Evolutionary conservation across 2,797 vertebrate genomes (phyloP).

Genomic region (Meda fulgida): DNA sequence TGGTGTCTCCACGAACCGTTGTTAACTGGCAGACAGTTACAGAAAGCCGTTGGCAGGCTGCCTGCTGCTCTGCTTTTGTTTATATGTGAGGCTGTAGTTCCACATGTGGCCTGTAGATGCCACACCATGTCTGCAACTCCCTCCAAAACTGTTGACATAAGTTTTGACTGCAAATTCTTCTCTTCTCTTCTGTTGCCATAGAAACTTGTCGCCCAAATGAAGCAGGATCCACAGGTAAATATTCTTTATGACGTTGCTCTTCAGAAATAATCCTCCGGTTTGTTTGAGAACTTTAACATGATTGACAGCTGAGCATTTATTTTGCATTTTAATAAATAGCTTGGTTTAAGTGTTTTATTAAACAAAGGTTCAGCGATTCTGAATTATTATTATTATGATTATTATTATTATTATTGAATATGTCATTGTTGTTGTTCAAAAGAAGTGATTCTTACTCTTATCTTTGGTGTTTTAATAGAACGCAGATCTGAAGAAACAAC

Average conservation of each 20-base stretch:
- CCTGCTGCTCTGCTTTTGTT: constrained; percentile 24
- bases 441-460: neutral
- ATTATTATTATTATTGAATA: no score
- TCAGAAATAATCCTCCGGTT: neutral
- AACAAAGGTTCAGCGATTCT: neutral
- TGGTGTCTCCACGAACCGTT: neutral
- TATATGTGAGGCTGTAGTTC: constrained; percentile 55
- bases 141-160: constrained; percentile 16
- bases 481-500: constrained; percentile 98
- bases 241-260: constrained; percentile 10
- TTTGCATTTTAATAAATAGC: neutral
- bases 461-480: constrained; percentile 82
- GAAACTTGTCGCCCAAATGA: constrained; percentile 99
- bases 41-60: constrained; percentile 20
- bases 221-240: constrained; percentile 98
- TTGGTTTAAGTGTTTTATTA: constrained; percentile 1
- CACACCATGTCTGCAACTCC: constrained; percentile 47
- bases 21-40: constrained; percentile 1
- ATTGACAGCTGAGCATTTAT: neutral
- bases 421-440: neutral
- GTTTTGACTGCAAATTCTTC: constrained; percentile 30
- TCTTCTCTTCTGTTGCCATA: constrained; percentile 67
- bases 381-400: neutral
- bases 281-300: constrained; percentile 13
- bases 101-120: constrained; percentile 60